Percentiles rank a stretch among this genome's conserved stretches.
These are phyloP conservation scores for Heterodera filipjevi DNA, from an alignment of 2,888 invertebrate genomes.

Conservation along the genomic window DNA sequence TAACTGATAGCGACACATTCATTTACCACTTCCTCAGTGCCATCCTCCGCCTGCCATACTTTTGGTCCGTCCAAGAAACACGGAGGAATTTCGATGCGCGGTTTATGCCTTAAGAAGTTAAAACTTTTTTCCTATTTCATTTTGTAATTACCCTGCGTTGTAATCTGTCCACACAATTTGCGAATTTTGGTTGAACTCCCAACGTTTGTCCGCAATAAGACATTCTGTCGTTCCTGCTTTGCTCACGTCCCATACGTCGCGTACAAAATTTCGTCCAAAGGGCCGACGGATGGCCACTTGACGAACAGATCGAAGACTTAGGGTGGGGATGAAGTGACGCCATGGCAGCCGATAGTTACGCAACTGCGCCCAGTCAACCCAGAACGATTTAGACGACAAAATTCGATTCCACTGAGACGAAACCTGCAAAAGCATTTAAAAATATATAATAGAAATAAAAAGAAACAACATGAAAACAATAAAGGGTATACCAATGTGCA, in stretches of 20 bases:
- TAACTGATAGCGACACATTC: slow-evolving; percentile 9
- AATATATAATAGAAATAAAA: neutral
- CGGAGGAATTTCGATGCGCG: slow-evolving; percentile 8
- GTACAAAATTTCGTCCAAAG: slow-evolving; percentile 3
- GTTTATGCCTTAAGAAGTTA: neutral
- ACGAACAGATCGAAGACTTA: neutral
- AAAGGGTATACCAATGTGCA: neutral
- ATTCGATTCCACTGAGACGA: neutral
- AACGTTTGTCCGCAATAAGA: neutral
- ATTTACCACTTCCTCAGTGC: neutral
- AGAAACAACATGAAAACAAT: neutral
- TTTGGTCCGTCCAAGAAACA: neutral
- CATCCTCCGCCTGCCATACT: neutral
- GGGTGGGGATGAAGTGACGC: neutral
- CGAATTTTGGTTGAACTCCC: neutral
- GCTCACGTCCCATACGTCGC: slow-evolving; percentile 4
- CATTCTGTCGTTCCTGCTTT: neutral
- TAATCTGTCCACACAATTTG: neutral
- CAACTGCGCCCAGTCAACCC: neutral
- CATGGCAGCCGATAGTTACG: neutral
- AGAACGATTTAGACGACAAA: neutral
- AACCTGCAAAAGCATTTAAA: neutral
- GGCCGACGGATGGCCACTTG: neutral
- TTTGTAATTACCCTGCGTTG: neutral
- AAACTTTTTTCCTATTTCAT: neutral